Evolutionary conservation across 2,888 invertebrate genomes (phyloP).

Genomic region (Heliconius sara): DNA sequence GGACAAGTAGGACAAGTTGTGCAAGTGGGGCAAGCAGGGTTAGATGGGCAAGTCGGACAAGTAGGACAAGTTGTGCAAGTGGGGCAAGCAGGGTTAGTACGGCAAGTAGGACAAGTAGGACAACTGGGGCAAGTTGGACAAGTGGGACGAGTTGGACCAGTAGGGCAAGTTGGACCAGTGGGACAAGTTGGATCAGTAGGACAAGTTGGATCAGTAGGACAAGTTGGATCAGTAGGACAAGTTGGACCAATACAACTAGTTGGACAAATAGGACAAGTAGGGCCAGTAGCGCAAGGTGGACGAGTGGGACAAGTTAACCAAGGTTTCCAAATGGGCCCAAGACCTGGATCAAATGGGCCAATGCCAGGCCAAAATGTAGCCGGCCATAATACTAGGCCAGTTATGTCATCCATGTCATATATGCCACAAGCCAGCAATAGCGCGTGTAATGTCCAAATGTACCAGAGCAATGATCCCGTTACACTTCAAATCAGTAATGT

Average conservation of each 20-base stretch:
- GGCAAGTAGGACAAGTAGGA: not conserved
- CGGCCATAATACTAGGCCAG: conserved; percentile 18
- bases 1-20: not conserved
- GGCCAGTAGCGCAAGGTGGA: not conserved
- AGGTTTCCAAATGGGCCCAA: conserved; percentile 15
- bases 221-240: not conserved
- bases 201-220: not conserved
- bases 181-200: not conserved
- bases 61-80: not conserved
- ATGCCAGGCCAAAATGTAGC: conserved; percentile 13
- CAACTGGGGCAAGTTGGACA: not conserved
- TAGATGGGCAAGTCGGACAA: not conserved
- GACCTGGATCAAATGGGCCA: conserved; percentile 18
- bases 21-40: not conserved
- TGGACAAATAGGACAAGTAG: not conserved
- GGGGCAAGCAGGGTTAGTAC: not conserved
- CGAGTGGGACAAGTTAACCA: not conserved
- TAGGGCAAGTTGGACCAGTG: not conserved
- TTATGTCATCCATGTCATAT: conserved; percentile 7
- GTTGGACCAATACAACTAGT: not conserved
- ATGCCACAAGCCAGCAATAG: not conserved
- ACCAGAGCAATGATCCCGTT: conserved; percentile 47
- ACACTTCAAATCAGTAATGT: conserved; percentile 58
- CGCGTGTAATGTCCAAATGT: conserved; percentile 37
- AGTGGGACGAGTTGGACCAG: not conserved